Conservation (phyloP, 2,797 vertebrate species). For the Takifugu rubripes region DNA sequence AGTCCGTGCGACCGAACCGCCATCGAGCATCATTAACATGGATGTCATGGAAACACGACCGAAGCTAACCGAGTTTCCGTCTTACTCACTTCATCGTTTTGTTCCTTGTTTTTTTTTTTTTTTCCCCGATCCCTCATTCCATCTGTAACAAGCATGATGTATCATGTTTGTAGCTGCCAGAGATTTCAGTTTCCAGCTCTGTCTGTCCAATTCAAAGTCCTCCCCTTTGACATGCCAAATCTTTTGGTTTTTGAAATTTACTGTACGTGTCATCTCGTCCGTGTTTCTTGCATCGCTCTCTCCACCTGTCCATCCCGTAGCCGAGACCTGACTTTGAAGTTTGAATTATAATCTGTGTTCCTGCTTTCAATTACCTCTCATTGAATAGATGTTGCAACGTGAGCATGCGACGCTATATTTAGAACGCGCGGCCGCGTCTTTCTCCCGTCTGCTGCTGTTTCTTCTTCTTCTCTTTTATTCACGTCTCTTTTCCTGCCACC, state of each 20-base stretch:
- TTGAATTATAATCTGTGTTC: constrained; percentile 35
- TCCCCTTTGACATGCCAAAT: constrained; percentile 44
- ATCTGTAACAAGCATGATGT: constrained; percentile 69
- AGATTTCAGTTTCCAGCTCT: constrained; percentile 25
- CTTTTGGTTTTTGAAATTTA: constrained; percentile 13
- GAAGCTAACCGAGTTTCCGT: constrained; percentile 39
- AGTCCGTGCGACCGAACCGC: constrained; percentile 48
- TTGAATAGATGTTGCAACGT: constrained; percentile 41
- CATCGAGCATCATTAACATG: constrained; percentile 67
- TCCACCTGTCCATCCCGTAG: constrained; percentile 11
- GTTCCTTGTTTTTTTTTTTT: constrained; percentile 26
- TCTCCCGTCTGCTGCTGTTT: constrained; percentile 38
- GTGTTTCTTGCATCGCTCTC: constrained; percentile 46
- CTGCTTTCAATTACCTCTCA: constrained; percentile 52
- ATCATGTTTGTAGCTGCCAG: constrained; percentile 61
- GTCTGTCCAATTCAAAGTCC: constrained; percentile 24
- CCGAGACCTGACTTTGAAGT: constrained; percentile 44
- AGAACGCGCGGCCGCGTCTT: constrained; percentile 35
- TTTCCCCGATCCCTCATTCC: constrained; percentile 23
- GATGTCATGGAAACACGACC: constrained; percentile 44
- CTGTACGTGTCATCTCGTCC: constrained; percentile 48
- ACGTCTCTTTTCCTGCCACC: constrained; percentile 30
- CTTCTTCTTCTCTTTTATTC: constrained; percentile 32
- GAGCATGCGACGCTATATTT: constrained; percentile 64
- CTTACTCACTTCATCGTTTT: constrained; percentile 39